Conservation (phyloP, 2,113 vertebrate species). For the Thymallus thymallus region DNA sequence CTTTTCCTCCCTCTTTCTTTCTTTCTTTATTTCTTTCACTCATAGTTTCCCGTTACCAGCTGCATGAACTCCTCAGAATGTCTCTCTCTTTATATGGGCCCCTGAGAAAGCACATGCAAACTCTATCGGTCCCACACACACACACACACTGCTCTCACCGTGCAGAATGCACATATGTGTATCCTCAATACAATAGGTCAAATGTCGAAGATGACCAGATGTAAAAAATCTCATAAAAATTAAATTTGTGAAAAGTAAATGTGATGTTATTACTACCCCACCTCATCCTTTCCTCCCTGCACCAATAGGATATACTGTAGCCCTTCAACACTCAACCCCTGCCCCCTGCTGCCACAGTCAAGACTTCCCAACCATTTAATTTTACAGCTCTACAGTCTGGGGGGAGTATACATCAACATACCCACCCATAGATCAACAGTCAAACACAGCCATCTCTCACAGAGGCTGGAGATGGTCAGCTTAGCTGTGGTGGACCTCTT, state of each 20-base stretch:
- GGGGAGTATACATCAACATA: background rate
- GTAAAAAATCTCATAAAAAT: background rate
- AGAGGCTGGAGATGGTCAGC: background rate
- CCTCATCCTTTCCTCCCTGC: background rate
- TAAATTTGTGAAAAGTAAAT: background rate
- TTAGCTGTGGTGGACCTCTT: background rate
- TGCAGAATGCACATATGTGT: background rate
- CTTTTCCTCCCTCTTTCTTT: conserved; percentile 8
- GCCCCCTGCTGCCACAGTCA: background rate
- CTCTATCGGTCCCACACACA: background rate
- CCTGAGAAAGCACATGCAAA: conserved; percentile 26
- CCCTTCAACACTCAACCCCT: background rate
- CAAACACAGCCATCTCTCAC: conserved; percentile 10
- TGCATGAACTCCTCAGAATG: conserved; percentile 37
- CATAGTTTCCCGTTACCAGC: conserved; percentile 43
- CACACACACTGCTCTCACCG: background rate
- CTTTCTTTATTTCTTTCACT: conserved; percentile 1
- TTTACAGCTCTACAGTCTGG: background rate
- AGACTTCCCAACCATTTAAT: background rate
- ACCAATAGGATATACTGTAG: background rate
- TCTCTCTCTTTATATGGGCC: conserved; percentile 20
- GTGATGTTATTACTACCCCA: background rate
- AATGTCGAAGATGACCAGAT: background rate
- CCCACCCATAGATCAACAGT: background rate
- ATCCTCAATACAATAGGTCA: conserved; percentile 9